Percentiles rank a stretch among this genome's conserved stretches.
These are phyloP conservation scores for Sinotaia quadrata DNA, from an alignment of 2,888 invertebrate genomes.

Conservation along the genomic window DNA sequence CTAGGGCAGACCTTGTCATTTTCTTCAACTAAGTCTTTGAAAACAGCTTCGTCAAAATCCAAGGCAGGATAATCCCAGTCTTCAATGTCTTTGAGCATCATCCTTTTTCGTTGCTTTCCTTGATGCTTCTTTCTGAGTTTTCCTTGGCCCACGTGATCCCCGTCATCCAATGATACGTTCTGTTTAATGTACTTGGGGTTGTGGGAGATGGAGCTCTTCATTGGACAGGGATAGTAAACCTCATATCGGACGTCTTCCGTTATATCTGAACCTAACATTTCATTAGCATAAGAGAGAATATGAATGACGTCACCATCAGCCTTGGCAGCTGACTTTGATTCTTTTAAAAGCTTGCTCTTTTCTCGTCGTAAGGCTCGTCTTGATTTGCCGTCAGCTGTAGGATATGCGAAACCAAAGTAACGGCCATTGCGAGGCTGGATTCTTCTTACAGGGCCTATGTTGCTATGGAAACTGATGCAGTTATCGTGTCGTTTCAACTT, in stretches of 20 bases:
- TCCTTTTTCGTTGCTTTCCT: slow-evolving; percentile 23
- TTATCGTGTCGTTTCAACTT: slow-evolving; percentile 38
- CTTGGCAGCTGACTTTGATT: too few relatives aligned
- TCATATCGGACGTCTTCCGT: slow-evolving; percentile 33
- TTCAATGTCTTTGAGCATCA: slow-evolving; percentile 22
- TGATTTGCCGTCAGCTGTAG: slow-evolving; percentile 2
- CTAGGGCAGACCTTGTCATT: not conserved
- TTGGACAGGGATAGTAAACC: slow-evolving; percentile 36
- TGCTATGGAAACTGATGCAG: slow-evolving; percentile 36
- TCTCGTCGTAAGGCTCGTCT: slow-evolving; percentile 5
- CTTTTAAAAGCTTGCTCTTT: too few relatives aligned
- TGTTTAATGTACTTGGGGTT: slow-evolving; percentile 42
- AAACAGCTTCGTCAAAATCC: not conserved
- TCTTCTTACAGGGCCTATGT: slow-evolving; percentile 20
- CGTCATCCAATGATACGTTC: not conserved
- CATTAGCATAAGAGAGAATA: too few relatives aligned
- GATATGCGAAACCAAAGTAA: slow-evolving; percentile 12
- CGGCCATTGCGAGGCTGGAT: slow-evolving; percentile 13
- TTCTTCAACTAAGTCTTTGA: slow-evolving; percentile 9
- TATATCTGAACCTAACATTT: too few relatives aligned
- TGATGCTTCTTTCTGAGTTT: slow-evolving; percentile 15
- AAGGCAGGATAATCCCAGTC: slow-evolving; percentile 12
- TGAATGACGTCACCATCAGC: too few relatives aligned
- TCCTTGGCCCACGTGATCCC: slow-evolving; percentile 2
- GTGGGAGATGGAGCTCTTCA: slow-evolving; percentile 36